Evolutionary conservation across 2,113 vertebrate species (phyloP).

Genomic region (Reinhardtius hippoglossoides): DNA sequence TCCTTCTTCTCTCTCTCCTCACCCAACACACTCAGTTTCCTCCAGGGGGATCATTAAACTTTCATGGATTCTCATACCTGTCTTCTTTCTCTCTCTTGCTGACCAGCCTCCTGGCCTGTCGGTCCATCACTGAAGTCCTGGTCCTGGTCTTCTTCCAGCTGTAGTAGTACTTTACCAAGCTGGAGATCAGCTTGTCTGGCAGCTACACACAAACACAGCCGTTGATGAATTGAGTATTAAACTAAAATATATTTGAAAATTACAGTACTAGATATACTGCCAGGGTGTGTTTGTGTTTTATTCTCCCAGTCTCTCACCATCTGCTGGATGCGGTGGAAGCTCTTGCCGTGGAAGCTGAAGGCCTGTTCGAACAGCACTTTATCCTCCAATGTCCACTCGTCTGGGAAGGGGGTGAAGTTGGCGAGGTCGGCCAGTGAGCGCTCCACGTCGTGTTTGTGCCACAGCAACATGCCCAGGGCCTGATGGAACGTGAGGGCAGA

Average conservation of each 20-base stretch:
- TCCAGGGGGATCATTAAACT: neutral
- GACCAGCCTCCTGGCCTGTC: slow-evolving; percentile 89
- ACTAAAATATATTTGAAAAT: neutral
- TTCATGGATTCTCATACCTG: slow-evolving; percentile 76
- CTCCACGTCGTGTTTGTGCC: slow-evolving; percentile 99
- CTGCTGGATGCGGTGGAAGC: slow-evolving; percentile 99
- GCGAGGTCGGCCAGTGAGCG: slow-evolving; percentile 97
- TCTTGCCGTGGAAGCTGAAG: slow-evolving; percentile 99
- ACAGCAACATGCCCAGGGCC: slow-evolving; percentile 98
- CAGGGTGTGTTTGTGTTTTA: neutral
- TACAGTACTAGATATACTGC: neutral
- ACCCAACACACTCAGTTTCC: neutral
- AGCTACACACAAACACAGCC: slow-evolving; percentile 73
- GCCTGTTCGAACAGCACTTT: slow-evolving; percentile 99
- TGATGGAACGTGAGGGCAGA: slow-evolving; percentile 56
- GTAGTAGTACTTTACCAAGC: slow-evolving; percentile 94
- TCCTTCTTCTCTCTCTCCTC: neutral
- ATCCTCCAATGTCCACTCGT: slow-evolving; percentile 99
- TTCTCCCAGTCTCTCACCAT: slow-evolving; percentile 85
- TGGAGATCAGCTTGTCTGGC: slow-evolving; percentile 91
- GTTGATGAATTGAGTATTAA: neutral
- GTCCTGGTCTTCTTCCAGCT: slow-evolving; percentile 94
- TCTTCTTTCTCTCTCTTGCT: slow-evolving; percentile 90
- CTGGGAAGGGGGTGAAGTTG: slow-evolving; percentile 99
- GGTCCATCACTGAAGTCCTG: slow-evolving; percentile 93